Percentiles rank a stretch among this genome's conserved stretches.
phyloP scores from a whole-genome alignment of 1,140 invertebrate genomes.

The Dreissena rostriformis region DNA sequence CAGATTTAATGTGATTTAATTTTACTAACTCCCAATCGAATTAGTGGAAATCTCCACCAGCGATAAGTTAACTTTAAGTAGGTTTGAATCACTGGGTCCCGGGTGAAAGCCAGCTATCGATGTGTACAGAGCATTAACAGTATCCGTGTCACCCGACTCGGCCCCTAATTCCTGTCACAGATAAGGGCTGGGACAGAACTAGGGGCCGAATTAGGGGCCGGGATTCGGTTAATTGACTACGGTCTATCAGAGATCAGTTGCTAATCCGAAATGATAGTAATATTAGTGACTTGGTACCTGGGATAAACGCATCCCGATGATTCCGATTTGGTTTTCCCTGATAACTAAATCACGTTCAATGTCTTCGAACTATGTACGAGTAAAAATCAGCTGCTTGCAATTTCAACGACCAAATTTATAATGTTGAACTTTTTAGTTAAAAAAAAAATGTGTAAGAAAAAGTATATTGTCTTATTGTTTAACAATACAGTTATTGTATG shows the following conservation, averaged over 20 bases:
- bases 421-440: no score
- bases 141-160: constrained; percentile 28
- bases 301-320: not conserved
- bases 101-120: not conserved
- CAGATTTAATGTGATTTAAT: constrained; percentile 47
- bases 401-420: no score
- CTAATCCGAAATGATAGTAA: constrained; percentile 50
- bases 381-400: no score
- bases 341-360: no score
- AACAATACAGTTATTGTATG: no score
- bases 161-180: constrained; percentile 38
- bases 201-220: constrained; percentile 36
- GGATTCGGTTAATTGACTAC: constrained; percentile 16
- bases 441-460: no score
- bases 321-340: not conserved
- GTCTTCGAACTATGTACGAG: no score
- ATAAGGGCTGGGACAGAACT: constrained; percentile 33
- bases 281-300: constrained; percentile 23
- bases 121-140: constrained; percentile 35
- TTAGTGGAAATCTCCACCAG: not conserved
- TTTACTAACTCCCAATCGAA: constrained; percentile 20
- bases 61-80: constrained; percentile 27
- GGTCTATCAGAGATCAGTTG: constrained; percentile 28
- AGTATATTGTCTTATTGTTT: no score
- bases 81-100: constrained; percentile 4